These are phyloP conservation scores for Agonopterix alstromeriana DNA, from an alignment of 2,888 invertebrate species.

Conservation along the genomic window DNA sequence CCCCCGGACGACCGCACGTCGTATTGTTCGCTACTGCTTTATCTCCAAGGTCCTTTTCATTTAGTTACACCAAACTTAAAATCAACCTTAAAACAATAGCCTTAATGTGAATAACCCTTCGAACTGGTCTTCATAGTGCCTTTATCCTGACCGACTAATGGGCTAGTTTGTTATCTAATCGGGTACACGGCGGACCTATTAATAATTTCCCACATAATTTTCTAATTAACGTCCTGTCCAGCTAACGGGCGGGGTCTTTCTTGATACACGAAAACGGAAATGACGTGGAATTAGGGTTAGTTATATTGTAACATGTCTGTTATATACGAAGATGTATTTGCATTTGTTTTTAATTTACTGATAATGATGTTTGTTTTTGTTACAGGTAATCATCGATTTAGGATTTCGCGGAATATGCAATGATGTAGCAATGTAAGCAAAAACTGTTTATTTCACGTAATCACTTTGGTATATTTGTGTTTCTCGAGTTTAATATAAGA, in stretches of 20 bases:
- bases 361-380: conserved; percentile 31
- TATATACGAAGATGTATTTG: neutral
- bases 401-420: conserved; percentile 13
- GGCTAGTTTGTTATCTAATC: conserved; percentile 76
- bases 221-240: conserved; percentile 70
- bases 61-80: conserved; percentile 30
- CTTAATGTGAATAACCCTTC: conserved; percentile 30
- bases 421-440: conserved; percentile 26
- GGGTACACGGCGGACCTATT: conserved; percentile 68
- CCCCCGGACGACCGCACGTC: conserved; percentile 44
- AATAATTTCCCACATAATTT: conserved; percentile 74
- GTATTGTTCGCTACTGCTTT: conserved; percentile 72
- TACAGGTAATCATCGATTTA: conserved; percentile 52
- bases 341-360: neutral
- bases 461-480: neutral
- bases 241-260: conserved; percentile 35
- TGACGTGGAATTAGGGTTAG: conserved; percentile 43
- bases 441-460: conserved; percentile 11
- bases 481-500: neutral
- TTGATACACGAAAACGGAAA: conserved; percentile 55
- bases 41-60: conserved; percentile 55
- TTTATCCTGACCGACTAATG: conserved; percentile 64
- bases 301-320: conserved; percentile 10
- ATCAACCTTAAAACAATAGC: conserved; percentile 46
- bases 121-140: conserved; percentile 21